Base-by-base conservation (phyloP, 64 coral and sea anemone species). In the Astreopora myriophthalma region DNA sequence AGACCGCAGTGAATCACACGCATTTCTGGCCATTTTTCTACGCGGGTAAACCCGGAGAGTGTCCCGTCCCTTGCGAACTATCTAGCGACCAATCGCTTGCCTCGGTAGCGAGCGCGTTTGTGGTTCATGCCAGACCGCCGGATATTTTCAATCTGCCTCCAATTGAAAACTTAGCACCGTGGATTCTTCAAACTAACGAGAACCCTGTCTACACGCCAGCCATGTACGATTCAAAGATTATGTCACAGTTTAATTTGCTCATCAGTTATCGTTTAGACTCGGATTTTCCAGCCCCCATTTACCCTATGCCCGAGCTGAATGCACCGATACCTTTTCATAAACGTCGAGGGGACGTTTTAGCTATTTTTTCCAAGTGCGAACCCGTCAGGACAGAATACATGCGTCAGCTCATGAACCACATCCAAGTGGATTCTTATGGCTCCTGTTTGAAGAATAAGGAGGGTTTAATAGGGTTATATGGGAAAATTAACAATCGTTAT, bases 21-120 rank as follows among this genome's bases (percentile, higher is more conserved):
- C 75, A 95, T 42, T 93, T 90, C 60, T 99, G 97, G 97, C 97
- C 97, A 0, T 99, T 96, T 91, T 99, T 99, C 76, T 99, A 96
- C 63, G 94, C 97, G 11, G 97, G 97, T 1, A 87, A 94, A 69
- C 90, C 84, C 10, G 83, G 86, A 9, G 92, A 93, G n/a, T 99
- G 97, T 66, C 97, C 97, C 16, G 94, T 99, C 13, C 82, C 91
- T 10, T 99, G 97, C 10, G 94, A 96, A 66, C 64, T 99, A 0
- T 91, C 97, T 1, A 99, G 34, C 44, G 97, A 99, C n/a, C 87
- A 92, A 6, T 76, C 87, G 0, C 87, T 92, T 20, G 90, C 90
- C 17, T 38, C 60, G 3, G 90, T 96, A 75, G 97, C 97, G 1
- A 96, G 86, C 22, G 97, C 97, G 0, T 93, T 99, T 61, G 94